A percentile compares a stretch with the other conserved stretches of the same genome.
These are phyloP conservation scores for Podiceps cristatus DNA, from an alignment of 2,113 vertebrate species.

Conservation along the genomic window DNA sequence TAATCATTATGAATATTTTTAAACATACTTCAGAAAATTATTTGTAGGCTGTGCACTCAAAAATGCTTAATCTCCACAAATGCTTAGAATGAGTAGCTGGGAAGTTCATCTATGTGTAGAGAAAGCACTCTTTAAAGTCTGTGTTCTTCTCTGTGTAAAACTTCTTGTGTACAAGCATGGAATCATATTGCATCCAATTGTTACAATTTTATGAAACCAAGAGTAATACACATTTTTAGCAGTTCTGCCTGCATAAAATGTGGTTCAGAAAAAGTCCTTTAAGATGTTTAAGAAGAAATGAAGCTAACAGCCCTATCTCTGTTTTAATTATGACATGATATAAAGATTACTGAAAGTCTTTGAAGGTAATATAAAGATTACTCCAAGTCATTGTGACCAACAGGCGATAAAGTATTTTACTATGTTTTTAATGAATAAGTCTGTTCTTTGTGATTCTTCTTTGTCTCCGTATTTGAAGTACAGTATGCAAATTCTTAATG, in stretches of 20 bases:
- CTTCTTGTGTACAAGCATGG: not conserved
- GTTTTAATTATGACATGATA: not conserved
- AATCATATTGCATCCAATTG: not conserved
- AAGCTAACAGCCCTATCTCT: not conserved
- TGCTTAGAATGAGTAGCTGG: not conserved
- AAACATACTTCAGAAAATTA: conserved; percentile 40
- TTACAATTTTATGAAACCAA: not conserved
- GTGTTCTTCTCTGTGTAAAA: not conserved
- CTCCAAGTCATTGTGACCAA: not conserved
- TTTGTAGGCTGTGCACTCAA: conserved; percentile 4
- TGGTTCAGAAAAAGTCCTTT: not conserved
- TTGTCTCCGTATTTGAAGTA: not conserved
- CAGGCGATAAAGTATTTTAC: not conserved
- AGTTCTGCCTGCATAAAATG: not conserved
- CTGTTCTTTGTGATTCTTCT: not conserved
- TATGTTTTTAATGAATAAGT: not conserved
- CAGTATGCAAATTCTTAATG: not conserved
- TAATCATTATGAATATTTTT: conserved; percentile 67
- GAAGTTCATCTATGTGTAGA: not conserved
- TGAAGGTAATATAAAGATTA: not conserved
- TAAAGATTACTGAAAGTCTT: not conserved
- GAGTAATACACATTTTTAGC: not conserved
- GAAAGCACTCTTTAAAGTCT: not conserved
- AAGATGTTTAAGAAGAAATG: not conserved
- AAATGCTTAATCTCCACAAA: not conserved